Conservation (phyloP, 1,140 invertebrate species). For the Heliconius eleuchia region DNA sequence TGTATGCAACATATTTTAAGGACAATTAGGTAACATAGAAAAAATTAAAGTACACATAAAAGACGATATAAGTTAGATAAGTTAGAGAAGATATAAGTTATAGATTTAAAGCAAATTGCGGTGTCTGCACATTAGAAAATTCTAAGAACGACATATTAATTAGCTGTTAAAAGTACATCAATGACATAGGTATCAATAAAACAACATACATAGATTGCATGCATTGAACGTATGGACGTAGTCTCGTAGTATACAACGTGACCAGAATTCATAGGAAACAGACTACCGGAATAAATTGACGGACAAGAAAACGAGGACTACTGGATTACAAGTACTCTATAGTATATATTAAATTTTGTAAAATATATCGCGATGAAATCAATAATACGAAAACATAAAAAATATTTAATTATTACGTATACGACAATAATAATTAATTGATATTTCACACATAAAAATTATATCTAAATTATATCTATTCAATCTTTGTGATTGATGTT, state of each 20-base stretch:
- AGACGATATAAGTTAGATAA: background rate
- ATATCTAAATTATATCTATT: background rate
- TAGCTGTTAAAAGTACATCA: background rate
- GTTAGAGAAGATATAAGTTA: background rate
- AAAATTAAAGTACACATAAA: background rate
- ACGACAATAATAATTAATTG: background rate
- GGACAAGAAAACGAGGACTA: slow-evolving; percentile 17
- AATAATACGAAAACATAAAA: background rate
- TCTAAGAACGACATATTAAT: slow-evolving; percentile 23
- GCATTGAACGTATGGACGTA: slow-evolving; percentile 18
- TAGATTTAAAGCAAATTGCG: background rate
- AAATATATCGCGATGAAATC: background rate
- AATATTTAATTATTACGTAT: background rate
- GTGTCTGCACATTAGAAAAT: slow-evolving; percentile 9
- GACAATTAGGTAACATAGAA: no score
- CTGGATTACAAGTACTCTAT: slow-evolving; percentile 7
- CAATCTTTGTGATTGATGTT: background rate
- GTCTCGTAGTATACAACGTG: slow-evolving; percentile 41
- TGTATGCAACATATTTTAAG: no score
- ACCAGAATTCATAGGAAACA: slow-evolving; percentile 55
- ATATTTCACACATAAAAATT: background rate
- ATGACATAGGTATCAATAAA: slow-evolving; percentile 14
- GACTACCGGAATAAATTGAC: slow-evolving; percentile 39
- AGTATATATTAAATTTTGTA: background rate
- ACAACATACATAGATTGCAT: background rate